Evolutionary conservation across 2,113 vertebrate genomes (phyloP).

Genomic region (Gallinago paraguaiae): DNA sequence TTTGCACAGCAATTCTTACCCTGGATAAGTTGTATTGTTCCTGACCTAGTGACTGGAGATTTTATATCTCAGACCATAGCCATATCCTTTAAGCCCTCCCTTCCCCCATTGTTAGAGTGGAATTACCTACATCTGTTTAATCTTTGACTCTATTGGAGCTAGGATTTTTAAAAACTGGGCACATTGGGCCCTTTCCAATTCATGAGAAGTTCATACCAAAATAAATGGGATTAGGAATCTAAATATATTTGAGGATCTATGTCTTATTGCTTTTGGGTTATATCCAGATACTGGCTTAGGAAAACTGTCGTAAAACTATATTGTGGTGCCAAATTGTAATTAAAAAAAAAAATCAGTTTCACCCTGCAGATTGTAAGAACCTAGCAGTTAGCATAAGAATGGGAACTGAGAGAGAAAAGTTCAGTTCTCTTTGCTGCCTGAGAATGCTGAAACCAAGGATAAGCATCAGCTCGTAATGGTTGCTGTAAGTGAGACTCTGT

Average conservation of each 20-base stretch:
- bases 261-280: not conserved
- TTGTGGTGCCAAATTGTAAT: not conserved
- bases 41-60: not conserved
- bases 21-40: not conserved
- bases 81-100: not conserved
- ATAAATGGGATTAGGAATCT: not conserved
- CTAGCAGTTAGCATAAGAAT: not conserved
- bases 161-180: not conserved
- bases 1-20: not conserved
- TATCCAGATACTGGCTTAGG: not conserved
- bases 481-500: not conserved
- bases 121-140: not conserved
- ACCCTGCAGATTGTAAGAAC: not conserved
- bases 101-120: not conserved
- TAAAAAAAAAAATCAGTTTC: not conserved
- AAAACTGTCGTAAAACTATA: not conserved
- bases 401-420: not conserved
- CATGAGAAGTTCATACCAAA: not conserved
- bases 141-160: not conserved
- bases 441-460: not conserved
- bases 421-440: not conserved
- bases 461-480: not conserved
- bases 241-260: not conserved
- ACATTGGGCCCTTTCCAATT: not conserved
- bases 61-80: not conserved